Base-by-base conservation (phyloP, 2,888 invertebrate genomes). In the Euplagia quadripunctaria region DNA sequence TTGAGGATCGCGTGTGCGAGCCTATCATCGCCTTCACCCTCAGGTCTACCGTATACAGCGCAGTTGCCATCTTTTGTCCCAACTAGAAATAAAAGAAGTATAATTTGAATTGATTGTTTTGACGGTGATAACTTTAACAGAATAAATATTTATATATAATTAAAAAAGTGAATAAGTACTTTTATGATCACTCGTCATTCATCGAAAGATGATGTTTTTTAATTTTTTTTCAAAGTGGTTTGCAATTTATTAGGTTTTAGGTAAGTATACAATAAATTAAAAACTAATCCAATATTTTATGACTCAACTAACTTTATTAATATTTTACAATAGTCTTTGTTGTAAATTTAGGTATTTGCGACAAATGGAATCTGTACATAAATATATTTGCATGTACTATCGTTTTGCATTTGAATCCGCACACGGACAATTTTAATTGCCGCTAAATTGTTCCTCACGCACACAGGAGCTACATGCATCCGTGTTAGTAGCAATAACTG, bases 1-100 rank as follows among this genome's bases (percentile, higher is more conserved):
- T 97, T 98, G 75, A 99, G 97, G 90, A 99, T 99, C 20, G 84
- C 83, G 93, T 99, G 99, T 68, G 98, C 98, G 82, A 99, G 97
- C 80, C 99, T 97, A 88, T 99, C 99, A 89, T 99, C 99, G 49
- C 98, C 98, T 86, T 90, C 98, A 71, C 97, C 96, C 71, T 98
- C 98, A 66, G 97, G 96, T 76, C 98, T 97, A 71, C 97, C 97
- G 91, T 98, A 98, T 51, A 97, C 97, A 72, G 98, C 97, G 6
- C 93, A 94, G 76, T 97, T 97, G 83, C 98, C 97, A 92, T 98
- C 98, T 97, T 98, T 98, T 16, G 95, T 91, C 92, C 98, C 98
- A 96, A 97, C 96, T 96, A 91, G 31, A 93, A 94, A 87, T 67
- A 73, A 83, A 55, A 74, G 14, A 73, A 46, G 65, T 5, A 20